Evolutionary conservation across 2,113 vertebrate species (phyloP), one percentile per base, ranked within the genome.

Genomic region (Chionodraco myersi): DNA sequence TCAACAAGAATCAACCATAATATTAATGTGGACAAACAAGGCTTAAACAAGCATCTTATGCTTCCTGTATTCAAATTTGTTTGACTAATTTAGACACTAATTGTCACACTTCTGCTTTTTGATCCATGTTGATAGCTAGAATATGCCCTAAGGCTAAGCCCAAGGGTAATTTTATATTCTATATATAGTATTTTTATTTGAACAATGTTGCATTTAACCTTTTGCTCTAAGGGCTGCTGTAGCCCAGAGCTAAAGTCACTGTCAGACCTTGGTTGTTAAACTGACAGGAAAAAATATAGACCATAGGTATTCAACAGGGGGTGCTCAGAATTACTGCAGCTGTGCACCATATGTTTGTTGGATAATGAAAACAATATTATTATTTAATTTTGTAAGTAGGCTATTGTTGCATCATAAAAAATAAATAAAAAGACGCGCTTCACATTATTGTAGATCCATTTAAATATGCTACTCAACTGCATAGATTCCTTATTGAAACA

Each of bases 171-270:
- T 77, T 53, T 48, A 12, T 23, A n/a, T 68, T 59, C 10, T 45
- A 41, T 41, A 41, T 41, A 41, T 7, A 30, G 30, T 30, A 41
- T 41, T 58, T 16, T 65, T 34, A 21, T 66, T 18, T 30, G 47
- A 10, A 13, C 51, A 44, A 9, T 66, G 67, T 36, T 52, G 10
- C 23, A 44, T 76, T 82, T 74, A 74, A 80, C 66, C 72, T 74
- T 74, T 66, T 10, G 10, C 11, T 73, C 47, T 67, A 69, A 61
- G 34, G 23, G 48, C 57, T 58, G n/a, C 65, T 54, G 21, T 63
- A 44, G 71, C 87, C 57, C 36, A 53, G 15, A 45, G 75, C 78
- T 58, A 48, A 79, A 72, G 61, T 56, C 74, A 58, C 58, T 52
- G 66, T 54, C 48, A 77, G 64, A 72, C 66, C 67, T 41, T n/a